These are phyloP conservation scores for Zophobas atratus DNA, from an alignment of 1,140 invertebrate genomes.

Conservation along the genomic window DNA sequence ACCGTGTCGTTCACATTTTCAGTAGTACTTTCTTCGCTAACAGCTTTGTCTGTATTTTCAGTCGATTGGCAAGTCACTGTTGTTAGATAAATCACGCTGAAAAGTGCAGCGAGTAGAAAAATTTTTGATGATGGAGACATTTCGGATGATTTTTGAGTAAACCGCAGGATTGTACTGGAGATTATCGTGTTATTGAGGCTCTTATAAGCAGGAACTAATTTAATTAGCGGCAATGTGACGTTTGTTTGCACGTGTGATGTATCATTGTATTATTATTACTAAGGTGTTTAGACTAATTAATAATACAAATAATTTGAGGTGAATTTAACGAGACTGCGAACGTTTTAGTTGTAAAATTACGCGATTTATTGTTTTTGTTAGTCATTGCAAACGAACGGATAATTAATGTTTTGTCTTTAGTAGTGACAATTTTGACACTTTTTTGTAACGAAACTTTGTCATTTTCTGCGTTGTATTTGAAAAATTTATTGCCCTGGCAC, in stretches of 20 bases:
- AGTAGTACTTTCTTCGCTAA: background rate
- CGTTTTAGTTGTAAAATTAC: background rate
- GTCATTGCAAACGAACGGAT: background rate
- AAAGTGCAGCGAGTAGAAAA: background rate
- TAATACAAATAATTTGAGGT: constrained; percentile 35
- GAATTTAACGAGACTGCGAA: constrained; percentile 1
- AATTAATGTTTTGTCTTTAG: constrained; percentile 1
- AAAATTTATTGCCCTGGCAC: background rate
- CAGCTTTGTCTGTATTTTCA: background rate
- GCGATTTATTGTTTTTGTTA: background rate
- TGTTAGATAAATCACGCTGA: background rate
- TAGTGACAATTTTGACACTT: background rate
- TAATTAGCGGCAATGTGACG: constrained; percentile 17
- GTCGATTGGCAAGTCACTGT: background rate
- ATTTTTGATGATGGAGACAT: background rate
- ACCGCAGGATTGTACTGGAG: constrained; percentile 10
- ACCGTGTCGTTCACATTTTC: constrained; percentile 21
- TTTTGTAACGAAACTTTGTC: background rate
- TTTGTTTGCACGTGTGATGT: constrained; percentile 15
- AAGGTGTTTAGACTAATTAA: constrained; percentile 12
- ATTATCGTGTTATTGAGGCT: background rate
- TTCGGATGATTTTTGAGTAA: constrained; percentile 7
- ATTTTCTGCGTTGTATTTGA: background rate
- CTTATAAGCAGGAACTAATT: constrained; percentile 23
- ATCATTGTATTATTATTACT: constrained; percentile 11